Evolutionary conservation across 2,113 vertebrate species (phyloP).

Genomic region (Oceanodroma tethys): DNA sequence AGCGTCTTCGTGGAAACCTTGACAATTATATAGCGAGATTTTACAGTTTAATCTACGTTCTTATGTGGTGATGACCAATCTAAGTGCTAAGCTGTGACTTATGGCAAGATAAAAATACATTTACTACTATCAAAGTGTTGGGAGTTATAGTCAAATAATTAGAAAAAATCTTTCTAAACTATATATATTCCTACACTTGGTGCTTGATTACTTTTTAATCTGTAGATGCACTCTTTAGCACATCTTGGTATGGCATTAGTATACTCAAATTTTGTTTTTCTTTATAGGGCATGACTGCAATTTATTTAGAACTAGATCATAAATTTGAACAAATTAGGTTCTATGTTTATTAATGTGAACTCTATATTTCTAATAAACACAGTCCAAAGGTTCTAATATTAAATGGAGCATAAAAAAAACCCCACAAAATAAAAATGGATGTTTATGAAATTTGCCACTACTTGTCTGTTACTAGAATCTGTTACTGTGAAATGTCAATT

Average conservation of each 20-base stretch:
- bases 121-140: neutral
- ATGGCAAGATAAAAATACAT: neutral
- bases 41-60: neutral
- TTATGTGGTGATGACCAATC: neutral
- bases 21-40: neutral
- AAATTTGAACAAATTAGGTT: slow-evolving; percentile 52
- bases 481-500: neutral
- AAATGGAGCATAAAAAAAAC: neutral
- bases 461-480: neutral
- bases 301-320: slow-evolving; percentile 32
- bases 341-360: slow-evolving; percentile 18
- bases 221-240: neutral
- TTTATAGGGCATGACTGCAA: neutral
- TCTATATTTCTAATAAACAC: slow-evolving; percentile 1
- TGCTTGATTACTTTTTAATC: slow-evolving; percentile 46
- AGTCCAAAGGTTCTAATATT: neutral
- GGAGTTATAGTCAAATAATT: neutral
- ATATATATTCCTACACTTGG: neutral
- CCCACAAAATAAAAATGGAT: neutral
- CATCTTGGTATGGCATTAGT: neutral
- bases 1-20: neutral
- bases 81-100: neutral
- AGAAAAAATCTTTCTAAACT: slow-evolving; percentile 1
- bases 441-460: neutral
- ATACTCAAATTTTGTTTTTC: neutral